phyloP scores from a whole-genome alignment of 2,797 vertebrate genomes.

The Orestias chungarensis region DNA sequence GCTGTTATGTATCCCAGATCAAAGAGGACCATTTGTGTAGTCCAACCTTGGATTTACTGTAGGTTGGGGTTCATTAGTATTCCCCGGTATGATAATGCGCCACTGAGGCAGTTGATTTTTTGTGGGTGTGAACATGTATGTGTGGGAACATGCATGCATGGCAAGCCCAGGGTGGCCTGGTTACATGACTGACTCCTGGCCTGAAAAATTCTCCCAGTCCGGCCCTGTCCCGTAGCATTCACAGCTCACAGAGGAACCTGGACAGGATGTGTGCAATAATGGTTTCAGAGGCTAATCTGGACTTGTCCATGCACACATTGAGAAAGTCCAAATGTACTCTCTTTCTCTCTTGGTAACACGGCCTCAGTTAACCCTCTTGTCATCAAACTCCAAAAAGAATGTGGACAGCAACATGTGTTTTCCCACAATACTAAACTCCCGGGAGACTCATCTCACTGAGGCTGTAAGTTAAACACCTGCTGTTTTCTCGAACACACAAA shows the following conservation, averaged over 20 bases:
- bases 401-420: constrained; percentile 63
- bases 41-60: no score
- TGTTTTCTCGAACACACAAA: not conserved
- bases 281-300: not conserved
- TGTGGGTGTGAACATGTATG: no score
- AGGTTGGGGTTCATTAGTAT: no score
- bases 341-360: constrained; percentile 31
- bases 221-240: constrained; percentile 44
- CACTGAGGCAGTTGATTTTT: no score
- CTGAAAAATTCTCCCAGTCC: no score
- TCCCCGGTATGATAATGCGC: no score
- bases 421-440: constrained; percentile 58
- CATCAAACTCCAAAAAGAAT: constrained; percentile 41
- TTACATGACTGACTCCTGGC: no score
- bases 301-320: constrained; percentile 9
- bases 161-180: no score
- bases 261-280: constrained; percentile 13
- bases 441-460: constrained; percentile 32
- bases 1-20: no score
- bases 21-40: no score
- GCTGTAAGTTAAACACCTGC: constrained; percentile 41
- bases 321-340: constrained; percentile 14
- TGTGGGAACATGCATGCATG: no score
- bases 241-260: constrained; percentile 32
- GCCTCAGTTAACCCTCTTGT: constrained; percentile 50